Conservation (phyloP, 2,888 invertebrate genomes). For the Xestia ashworthii region DNA sequence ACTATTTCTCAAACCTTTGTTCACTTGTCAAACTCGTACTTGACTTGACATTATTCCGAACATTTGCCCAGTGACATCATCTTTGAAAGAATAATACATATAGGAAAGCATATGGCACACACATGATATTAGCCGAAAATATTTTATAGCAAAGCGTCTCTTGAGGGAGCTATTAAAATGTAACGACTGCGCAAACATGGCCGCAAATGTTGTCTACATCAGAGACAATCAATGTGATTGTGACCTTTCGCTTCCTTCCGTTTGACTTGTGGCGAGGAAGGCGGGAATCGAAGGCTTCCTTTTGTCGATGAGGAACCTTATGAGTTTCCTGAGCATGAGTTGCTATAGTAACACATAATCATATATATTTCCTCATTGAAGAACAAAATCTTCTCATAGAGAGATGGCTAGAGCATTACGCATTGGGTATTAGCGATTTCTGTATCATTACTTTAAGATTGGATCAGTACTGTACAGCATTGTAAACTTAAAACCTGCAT, state of each 20-base stretch:
- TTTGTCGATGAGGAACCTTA: conserved; percentile 43
- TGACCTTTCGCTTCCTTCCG: conserved; percentile 45
- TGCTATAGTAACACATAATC: not conserved
- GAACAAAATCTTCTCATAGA: not conserved
- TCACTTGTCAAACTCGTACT: conserved; percentile 21
- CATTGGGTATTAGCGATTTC: not conserved
- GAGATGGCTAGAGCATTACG: not conserved
- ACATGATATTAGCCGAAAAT: conserved; percentile 50
- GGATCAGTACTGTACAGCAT: not conserved
- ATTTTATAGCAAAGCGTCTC: conserved; percentile 23
- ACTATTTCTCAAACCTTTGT: not conserved
- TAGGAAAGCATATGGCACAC: conserved; percentile 59
- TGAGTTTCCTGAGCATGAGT: conserved; percentile 17
- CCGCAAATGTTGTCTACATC: conserved; percentile 14
- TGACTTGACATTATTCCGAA: conserved; percentile 34
- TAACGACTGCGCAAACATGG: conserved; percentile 24
- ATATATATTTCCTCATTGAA: not conserved
- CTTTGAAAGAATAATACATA: conserved; percentile 12
- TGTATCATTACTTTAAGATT: not conserved
- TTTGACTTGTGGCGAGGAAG: conserved; percentile 24
- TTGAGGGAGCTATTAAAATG: conserved; percentile 42
- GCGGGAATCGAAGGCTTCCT: conserved; percentile 38
- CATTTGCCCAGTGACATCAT: conserved; percentile 54
- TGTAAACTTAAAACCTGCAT: not conserved
- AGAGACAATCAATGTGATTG: conserved; percentile 21